These are phyloP conservation scores for Erannis defoliaria DNA, from an alignment of 2,888 invertebrate genomes.

Conservation along the genomic window DNA sequence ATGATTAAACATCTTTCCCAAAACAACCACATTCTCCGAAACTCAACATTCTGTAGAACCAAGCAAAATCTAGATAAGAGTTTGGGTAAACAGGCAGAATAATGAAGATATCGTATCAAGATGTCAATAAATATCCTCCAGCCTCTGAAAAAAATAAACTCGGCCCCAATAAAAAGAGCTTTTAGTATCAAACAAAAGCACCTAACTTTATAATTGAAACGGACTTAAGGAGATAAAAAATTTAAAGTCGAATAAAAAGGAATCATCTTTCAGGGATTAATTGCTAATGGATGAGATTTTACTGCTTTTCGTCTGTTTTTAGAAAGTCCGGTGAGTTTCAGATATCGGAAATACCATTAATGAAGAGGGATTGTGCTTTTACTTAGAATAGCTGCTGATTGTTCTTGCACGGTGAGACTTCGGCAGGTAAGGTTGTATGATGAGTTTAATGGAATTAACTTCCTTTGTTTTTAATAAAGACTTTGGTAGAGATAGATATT, in stretches of 20 bases:
- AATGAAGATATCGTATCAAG: conserved; percentile 58
- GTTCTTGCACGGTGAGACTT: not conserved
- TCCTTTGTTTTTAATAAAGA: not conserved
- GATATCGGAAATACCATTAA: conserved; percentile 29
- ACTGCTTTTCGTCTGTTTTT: conserved; percentile 46
- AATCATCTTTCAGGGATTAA: conserved; percentile 59
- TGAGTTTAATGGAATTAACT: not conserved
- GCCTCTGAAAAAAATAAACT: conserved; percentile 32
- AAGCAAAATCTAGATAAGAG: conserved; percentile 35
- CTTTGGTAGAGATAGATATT: no score
- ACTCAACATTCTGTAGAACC: conserved; percentile 22
- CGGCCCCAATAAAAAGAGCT: conserved; percentile 23
- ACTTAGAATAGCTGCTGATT: conserved; percentile 1
- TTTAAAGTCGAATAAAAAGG: conserved; percentile 53
- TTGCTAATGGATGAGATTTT: conserved; percentile 60
- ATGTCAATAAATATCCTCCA: conserved; percentile 65
- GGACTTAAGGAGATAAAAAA: conserved; percentile 47
- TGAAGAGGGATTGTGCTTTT: conserved; percentile 17
- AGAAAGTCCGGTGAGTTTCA: conserved; percentile 39
- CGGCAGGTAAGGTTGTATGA: not conserved
- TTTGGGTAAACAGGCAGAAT: conserved; percentile 35
- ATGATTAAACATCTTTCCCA: not conserved
- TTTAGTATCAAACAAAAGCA: conserved; percentile 40
- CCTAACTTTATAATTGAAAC: conserved; percentile 48
- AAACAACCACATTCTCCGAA: conserved; percentile 8